Percentiles rank a stretch among this genome's conserved stretches.
phyloP scores from a whole-genome alignment of 1,140 invertebrate genomes.

The Melitaea cinxia region DNA sequence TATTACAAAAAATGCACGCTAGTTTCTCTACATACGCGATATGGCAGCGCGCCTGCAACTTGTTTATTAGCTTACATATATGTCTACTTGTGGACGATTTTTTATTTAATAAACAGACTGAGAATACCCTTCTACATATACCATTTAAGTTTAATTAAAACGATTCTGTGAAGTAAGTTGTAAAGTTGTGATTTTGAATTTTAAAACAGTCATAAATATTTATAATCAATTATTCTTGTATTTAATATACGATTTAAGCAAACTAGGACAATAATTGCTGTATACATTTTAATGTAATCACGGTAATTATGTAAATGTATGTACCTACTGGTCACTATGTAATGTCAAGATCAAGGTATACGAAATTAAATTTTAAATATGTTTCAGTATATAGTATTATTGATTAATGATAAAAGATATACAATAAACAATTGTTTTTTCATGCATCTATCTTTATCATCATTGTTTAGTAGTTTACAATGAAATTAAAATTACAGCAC shows the following conservation, averaged over 20 bases:
- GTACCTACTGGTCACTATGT: no score
- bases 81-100: slow-evolving; percentile 10
- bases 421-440: no score
- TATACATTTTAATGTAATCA: not conserved
- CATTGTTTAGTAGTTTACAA: no score
- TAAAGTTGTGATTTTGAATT: not conserved
- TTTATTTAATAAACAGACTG: not conserved
- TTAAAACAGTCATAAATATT: not conserved
- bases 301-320: not conserved
- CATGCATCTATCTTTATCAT: no score
- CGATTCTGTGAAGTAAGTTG: not conserved
- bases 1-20: slow-evolving; percentile 31
- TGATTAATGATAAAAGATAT: no score
- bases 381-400: no score
- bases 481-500: no score
- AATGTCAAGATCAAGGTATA: no score
- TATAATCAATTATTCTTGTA: not conserved
- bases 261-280: slow-evolving; percentile 1
- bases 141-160: slow-evolving; percentile 1
- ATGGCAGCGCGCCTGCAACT: slow-evolving; percentile 20
- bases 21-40: slow-evolving; percentile 36
- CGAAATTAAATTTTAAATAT: no score
- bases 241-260: slow-evolving; percentile 2
- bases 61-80: slow-evolving; percentile 29
- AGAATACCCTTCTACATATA: not conserved